These are phyloP conservation scores for Opisthocomus hoazin DNA, from an alignment of 2,113 vertebrate genomes.

Conservation along the genomic window DNA sequence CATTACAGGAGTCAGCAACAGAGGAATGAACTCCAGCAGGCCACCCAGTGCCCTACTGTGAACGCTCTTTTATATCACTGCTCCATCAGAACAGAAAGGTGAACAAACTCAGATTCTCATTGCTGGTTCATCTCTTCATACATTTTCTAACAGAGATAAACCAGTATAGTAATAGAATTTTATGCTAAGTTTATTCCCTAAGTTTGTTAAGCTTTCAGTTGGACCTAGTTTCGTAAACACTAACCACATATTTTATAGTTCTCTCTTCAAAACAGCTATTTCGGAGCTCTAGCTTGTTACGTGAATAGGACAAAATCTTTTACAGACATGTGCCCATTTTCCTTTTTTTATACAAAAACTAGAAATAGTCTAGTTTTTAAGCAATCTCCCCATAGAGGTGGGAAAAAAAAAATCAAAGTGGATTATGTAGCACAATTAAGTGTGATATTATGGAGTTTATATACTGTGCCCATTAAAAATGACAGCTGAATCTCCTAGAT, in stretches of 20 bases:
- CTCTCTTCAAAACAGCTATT: background rate
- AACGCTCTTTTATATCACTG: background rate
- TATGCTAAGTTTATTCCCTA: background rate
- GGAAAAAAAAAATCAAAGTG: background rate
- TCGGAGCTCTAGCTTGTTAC: background rate
- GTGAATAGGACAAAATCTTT: background rate
- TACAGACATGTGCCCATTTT: background rate
- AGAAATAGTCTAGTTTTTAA: background rate
- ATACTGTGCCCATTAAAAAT: background rate
- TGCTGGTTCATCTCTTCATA: background rate
- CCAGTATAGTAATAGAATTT: background rate
- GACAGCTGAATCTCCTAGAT: background rate
- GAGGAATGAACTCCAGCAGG: background rate
- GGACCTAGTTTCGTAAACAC: background rate
- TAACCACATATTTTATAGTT: background rate
- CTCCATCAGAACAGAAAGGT: background rate
- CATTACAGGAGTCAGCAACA: background rate
- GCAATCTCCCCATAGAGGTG: background rate
- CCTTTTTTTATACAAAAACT: background rate
- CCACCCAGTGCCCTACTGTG: background rate
- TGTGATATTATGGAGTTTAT: background rate
- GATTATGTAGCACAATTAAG: background rate
- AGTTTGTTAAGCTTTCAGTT: background rate
- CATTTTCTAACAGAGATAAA: background rate
- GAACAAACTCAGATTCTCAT: background rate